A percentile compares a stretch with the other conserved stretches of the same genome.
phyloP scores from a whole-genome alignment of 2,888 invertebrate species.

The Carterocephalus palaemon region DNA sequence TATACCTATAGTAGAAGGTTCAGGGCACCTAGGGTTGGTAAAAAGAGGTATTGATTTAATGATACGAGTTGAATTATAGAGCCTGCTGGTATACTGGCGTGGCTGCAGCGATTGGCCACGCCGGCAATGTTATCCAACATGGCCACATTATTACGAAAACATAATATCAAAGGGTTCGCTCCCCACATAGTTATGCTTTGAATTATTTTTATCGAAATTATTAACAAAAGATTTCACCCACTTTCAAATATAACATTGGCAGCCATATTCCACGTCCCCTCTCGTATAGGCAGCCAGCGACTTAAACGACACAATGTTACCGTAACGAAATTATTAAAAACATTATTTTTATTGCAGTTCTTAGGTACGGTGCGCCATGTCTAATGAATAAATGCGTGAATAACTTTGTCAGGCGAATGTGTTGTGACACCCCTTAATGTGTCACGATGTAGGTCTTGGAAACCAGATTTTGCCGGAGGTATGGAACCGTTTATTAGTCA shows the following conservation, averaged over 20 bases:
- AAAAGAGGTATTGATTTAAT: no score
- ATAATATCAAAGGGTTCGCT: conserved; percentile 41
- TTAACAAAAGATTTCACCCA: conserved; percentile 76
- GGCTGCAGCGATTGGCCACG: conserved; percentile 55
- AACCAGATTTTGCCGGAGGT: conserved; percentile 2
- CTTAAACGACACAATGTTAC: conserved; percentile 52
- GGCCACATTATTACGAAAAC: conserved; percentile 42
- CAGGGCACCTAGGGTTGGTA: no score
- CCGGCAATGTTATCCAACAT: conserved; percentile 68
- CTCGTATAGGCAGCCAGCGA: conserved; percentile 38
- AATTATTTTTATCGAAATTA: conserved; percentile 73
- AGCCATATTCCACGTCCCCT: conserved; percentile 63
- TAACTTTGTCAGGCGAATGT: conserved; percentile 39
- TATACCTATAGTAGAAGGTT: no score
- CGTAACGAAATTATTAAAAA: conserved; percentile 53
- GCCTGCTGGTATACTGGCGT: no score
- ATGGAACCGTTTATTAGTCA: no score
- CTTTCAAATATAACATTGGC: conserved; percentile 74
- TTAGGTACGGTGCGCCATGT: conserved; percentile 39
- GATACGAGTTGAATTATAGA: no score
- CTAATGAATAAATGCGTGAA: conserved; percentile 43
- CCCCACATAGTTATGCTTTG: conserved; percentile 55
- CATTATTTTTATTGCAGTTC: conserved; percentile 38
- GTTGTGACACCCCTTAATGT: conserved; percentile 58
- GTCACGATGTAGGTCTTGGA: conserved; percentile 39